Evolutionary conservation across 1,140 invertebrate species (phyloP).

Genomic region (Dendrolimus kikuchii): DNA sequence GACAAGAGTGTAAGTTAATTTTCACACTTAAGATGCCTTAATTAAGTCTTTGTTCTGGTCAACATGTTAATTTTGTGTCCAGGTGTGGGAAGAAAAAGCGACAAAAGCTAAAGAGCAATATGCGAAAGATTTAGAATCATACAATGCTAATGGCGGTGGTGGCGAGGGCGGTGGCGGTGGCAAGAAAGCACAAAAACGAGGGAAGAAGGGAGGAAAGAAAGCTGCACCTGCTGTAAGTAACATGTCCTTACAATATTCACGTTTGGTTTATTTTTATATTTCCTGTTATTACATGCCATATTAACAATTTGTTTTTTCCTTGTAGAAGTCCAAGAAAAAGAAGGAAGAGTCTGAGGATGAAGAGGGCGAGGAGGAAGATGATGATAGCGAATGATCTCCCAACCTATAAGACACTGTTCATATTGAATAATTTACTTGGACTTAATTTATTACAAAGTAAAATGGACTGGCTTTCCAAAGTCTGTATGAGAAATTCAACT

Average conservation of each 20-base stretch:
- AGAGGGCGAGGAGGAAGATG: constrained; percentile 66
- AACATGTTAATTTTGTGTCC: constrained; percentile 15
- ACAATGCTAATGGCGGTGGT: constrained; percentile 81
- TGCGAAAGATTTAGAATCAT: constrained; percentile 89
- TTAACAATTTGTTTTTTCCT: constrained; percentile 20
- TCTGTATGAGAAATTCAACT: constrained; percentile 42
- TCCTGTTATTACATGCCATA: neutral
- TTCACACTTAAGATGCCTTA: constrained; percentile 9
- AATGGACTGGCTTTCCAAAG: constrained; percentile 68
- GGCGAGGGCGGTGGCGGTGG: constrained; percentile 65
- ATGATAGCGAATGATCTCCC: constrained; percentile 72
- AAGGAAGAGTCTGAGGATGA: constrained; percentile 72
- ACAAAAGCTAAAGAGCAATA: constrained; percentile 91
- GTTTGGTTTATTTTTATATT: constrained; percentile 2
- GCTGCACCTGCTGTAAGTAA: constrained; percentile 60
- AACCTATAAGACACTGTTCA: constrained; percentile 61
- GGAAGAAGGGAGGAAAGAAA: constrained; percentile 67
- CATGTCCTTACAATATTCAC: constrained; percentile 3
- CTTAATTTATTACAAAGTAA: constrained; percentile 73
- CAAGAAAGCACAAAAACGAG: constrained; percentile 70
- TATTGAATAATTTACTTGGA: constrained; percentile 73
- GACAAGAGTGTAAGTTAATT: constrained; percentile 82
- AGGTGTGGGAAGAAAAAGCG: constrained; percentile 93
- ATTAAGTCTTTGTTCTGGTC: constrained; percentile 7
- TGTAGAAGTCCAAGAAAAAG: constrained; percentile 71